Evolutionary conservation across 2,797 vertebrate genomes (phyloP).

Genomic region (Tapera naevia): DNA sequence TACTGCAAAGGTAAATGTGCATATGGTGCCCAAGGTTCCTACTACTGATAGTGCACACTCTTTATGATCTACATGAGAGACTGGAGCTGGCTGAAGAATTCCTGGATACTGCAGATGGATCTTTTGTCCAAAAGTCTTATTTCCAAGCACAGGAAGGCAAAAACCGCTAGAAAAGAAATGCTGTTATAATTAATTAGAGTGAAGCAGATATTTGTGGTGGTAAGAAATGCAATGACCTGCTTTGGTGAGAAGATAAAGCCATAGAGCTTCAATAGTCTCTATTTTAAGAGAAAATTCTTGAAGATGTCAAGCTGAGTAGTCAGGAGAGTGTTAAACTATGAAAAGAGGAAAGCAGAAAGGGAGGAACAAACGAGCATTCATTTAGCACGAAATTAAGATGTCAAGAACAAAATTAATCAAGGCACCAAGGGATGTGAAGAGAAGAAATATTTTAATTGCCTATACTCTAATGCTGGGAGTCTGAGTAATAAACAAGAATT

Average conservation of each 20-base stretch:
- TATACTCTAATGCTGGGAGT: slow-evolving; percentile 59
- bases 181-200: too few relatives aligned
- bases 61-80: not conserved
- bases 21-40: not conserved
- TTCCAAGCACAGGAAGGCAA: not conserved
- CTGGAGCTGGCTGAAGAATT: not conserved
- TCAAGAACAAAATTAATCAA: slow-evolving; percentile 74
- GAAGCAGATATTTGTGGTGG: not conserved
- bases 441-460: slow-evolving; percentile 70
- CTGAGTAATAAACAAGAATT: slow-evolving; percentile 69
- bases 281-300: not conserved
- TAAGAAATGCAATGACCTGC: not conserved
- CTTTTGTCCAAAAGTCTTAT: not conserved
- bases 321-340: slow-evolving; percentile 62
- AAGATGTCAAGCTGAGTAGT: not conserved
- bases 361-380: slow-evolving; percentile 52
- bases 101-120: not conserved
- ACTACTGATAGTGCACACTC: not conserved
- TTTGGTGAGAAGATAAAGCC: not conserved
- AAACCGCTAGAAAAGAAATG: not conserved
- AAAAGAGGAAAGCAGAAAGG: slow-evolving; percentile 30
- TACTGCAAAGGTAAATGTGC: not conserved
- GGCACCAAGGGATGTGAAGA: slow-evolving; percentile 63
- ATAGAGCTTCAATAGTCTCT: not conserved
- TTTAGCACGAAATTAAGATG: slow-evolving; percentile 67